phyloP scores from a whole-genome alignment of 2,888 invertebrate genomes.

The Euzophera pinguis region DNA sequence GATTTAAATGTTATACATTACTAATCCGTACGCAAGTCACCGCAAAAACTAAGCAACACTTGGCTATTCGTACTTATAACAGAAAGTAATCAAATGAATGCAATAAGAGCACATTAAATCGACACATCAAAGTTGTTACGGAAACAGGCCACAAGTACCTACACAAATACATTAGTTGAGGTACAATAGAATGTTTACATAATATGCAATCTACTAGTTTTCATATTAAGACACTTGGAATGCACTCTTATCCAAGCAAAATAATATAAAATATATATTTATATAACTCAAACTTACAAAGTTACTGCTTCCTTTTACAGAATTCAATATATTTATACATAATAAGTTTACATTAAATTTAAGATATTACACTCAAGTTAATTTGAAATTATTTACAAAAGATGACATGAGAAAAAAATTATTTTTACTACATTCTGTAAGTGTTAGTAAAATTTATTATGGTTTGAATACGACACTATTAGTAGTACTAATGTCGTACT shows the following conservation, averaged over 20 bases:
- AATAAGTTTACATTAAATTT: neutral
- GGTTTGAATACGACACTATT: no score
- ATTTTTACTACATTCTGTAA: neutral
- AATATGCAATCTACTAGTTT: conserved; percentile 23
- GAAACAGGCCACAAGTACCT: neutral
- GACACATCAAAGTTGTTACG: neutral
- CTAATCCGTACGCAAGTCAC: no score
- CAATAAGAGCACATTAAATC: conserved; percentile 1
- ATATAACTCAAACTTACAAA: conserved; percentile 1
- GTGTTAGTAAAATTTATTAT: no score
- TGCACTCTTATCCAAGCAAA: conserved; percentile 14
- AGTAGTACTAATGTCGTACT: no score
- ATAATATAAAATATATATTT: conserved; percentile 5
- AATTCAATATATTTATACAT: neutral
- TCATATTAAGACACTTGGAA: conserved; percentile 17
- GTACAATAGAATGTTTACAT: conserved; percentile 14
- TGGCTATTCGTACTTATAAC: no score
- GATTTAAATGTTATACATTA: no score
- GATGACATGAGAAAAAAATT: neutral
- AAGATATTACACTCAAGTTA: neutral
- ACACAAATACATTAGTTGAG: conserved; percentile 8
- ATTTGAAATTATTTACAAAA: neutral
- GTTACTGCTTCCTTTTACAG: neutral
- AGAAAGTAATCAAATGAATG: neutral
- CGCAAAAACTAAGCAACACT: no score